Conservation (phyloP, 37 sponge, comb jelly and placozoan species). For the Hexactinellida sp. region DNA sequence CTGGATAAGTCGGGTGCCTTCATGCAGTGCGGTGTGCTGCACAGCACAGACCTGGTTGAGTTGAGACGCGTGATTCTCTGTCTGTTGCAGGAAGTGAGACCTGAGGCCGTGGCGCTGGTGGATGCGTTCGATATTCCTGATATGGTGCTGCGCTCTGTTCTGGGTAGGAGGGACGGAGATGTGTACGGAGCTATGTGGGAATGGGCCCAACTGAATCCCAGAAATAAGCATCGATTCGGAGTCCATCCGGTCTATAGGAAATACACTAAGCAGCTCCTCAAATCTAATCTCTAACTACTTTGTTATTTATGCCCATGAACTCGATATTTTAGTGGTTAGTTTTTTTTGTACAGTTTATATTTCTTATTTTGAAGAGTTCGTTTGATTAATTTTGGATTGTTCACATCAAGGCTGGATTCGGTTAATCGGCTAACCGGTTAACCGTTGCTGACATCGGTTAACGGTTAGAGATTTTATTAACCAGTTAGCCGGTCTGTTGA, state of each 20-base stretch:
- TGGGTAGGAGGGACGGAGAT: conserved; percentile 86
- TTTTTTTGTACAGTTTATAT: no score
- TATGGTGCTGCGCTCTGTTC: conserved; percentile 48
- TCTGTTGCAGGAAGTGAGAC: conserved; percentile 23
- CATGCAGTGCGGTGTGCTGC: not conserved
- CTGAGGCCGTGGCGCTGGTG: conserved; percentile 73
- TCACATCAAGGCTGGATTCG: no score
- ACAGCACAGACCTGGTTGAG: not conserved
- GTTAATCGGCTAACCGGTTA: no score
- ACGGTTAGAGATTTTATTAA: no score
- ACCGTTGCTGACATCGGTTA: no score
- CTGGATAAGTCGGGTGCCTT: not conserved
- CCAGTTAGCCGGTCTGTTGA: no score
- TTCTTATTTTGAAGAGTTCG: no score
- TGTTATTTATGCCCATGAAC: no score
- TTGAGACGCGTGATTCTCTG: not conserved
- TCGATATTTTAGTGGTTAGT: no score
- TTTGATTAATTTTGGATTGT: no score
- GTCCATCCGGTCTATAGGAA: not conserved
- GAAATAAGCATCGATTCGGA: not conserved
- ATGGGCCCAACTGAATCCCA: conserved; percentile 38
- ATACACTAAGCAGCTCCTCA: not conserved
- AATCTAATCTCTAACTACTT: no score
- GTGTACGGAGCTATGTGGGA: conserved; percentile 71
- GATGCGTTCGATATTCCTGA: conserved; percentile 87